Evolutionary conservation across 2,797 vertebrate genomes (phyloP).

Genomic region (Myotis planiceps): DNA sequence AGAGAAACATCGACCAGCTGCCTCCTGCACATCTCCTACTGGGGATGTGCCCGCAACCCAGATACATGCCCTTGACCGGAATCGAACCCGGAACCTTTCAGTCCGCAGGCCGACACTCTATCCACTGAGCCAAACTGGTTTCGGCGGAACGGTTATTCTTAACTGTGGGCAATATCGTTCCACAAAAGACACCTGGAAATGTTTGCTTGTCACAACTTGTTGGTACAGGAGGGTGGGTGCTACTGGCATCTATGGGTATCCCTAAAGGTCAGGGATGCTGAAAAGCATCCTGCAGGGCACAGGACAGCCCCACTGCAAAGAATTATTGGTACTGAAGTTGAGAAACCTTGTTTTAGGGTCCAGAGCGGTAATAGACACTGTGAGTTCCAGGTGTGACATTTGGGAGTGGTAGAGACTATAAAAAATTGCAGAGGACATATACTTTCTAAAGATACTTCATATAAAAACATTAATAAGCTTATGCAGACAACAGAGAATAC

Average conservation of each 20-base stretch:
- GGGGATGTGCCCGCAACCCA: no score
- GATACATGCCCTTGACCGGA: no score
- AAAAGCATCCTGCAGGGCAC: neutral
- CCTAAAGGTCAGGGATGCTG: neutral
- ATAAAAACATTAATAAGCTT: neutral
- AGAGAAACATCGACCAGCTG: no score
- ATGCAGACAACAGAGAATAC: neutral
- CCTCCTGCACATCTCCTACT: no score
- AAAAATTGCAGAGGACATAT: neutral
- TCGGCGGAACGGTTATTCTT: neutral
- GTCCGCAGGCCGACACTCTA: no score
- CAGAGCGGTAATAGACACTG: neutral
- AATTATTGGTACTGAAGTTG: neutral
- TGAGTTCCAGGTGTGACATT: neutral
- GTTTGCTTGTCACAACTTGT: neutral
- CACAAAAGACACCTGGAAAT: neutral
- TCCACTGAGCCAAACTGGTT: no score
- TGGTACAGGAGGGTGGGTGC: neutral
- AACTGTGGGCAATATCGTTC: neutral
- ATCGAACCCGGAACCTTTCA: no score
- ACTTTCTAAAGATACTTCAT: neutral
- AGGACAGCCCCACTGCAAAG: neutral
- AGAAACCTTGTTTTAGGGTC: neutral
- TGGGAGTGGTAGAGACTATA: neutral
- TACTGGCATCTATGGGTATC: neutral